Base-by-base conservation (phyloP, 2,797 vertebrate genomes). In the Falco rusticolus region DNA sequence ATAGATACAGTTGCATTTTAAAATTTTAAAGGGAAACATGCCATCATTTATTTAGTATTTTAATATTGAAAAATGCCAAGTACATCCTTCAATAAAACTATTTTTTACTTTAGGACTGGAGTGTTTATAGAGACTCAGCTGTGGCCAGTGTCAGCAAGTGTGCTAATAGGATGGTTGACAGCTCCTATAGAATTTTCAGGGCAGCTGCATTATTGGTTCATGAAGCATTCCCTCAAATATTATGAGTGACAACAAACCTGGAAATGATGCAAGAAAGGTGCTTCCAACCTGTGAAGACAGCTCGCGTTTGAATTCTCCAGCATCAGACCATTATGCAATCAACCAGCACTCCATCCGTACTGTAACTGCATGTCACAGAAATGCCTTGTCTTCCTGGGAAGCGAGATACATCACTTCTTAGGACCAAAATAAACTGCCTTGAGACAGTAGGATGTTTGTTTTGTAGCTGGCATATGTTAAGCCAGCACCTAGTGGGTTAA, bases 201-300 rank as follows among this genome's bases (percentile, higher is more conserved):
- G 16, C 87, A 97, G 93, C 66, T 93, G 90, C 84, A 61, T 96
- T 96, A 96, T 84, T 97, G 93, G 93, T 97, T 97, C 94, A 95
- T 96, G 96, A 96, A 97, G 87, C 95, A 95, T 96, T 97, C 89
- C 75, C 51, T 96, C 80, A 84, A 90, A 97, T 97, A 97, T 97
- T 96, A 97, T 96, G 96, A 97, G 93, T 96, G 97, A 97, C 96
- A 97, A 97, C 85, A 95, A 97, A 96, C 90, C 87, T 97, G 95
- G 91, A 97, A 96, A 93, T 64, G 43, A 94, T 95, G 95, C 83
- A 97, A 95, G 85, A 92, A 97, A 96, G 95, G 85, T 5, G 1
- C n/a, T 96, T 93, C 87, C 90, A 93, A 87, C 89, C 89, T 93
- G 93, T 56, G 80, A 93, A 97, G 96, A 90, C 91, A 97, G 91